A percentile compares a stretch with the other conserved stretches of the same genome.
Conservation (phyloP, 2,888 invertebrate genomes). For the Zygothrica quintamaculata region DNA sequence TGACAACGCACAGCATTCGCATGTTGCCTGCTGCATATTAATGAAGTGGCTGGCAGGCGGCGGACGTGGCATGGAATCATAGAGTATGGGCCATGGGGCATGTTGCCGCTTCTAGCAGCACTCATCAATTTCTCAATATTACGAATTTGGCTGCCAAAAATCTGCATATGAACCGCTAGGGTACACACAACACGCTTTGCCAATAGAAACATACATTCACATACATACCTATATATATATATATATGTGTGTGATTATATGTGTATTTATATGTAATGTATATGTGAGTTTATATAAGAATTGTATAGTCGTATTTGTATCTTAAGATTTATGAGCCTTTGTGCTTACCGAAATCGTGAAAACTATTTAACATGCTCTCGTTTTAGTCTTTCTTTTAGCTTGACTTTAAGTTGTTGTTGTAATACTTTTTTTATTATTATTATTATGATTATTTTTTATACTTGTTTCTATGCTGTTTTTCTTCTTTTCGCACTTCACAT, state of each 20-base stretch:
- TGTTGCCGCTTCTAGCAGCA: constrained; percentile 23
- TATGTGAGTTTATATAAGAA: constrained; percentile 7
- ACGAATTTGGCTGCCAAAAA: constrained; percentile 54
- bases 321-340: constrained; percentile 20
- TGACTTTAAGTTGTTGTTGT: constrained; percentile 25
- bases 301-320: neutral
- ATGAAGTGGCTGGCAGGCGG: constrained; percentile 63
- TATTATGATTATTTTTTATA: neutral
- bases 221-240: constrained; percentile 2
- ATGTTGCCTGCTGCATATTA: constrained; percentile 75
- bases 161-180: constrained; percentile 65
- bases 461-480: constrained; percentile 12
- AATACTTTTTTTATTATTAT: constrained; percentile 21
- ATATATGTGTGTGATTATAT: neutral
- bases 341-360: constrained; percentile 64
- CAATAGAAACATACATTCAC: constrained; percentile 13
- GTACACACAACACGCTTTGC: constrained; percentile 10
- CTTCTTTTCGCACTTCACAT: constrained; percentile 46
- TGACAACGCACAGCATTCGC: constrained; percentile 60
- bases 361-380: constrained; percentile 63
- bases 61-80: constrained; percentile 3
- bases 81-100: neutral
- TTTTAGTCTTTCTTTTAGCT: neutral
- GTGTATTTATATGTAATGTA: constrained; percentile 16
- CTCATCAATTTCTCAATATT: constrained; percentile 77